Base-by-base conservation (phyloP, 2,888 invertebrate species). In the Tetropium fuscum region DNA sequence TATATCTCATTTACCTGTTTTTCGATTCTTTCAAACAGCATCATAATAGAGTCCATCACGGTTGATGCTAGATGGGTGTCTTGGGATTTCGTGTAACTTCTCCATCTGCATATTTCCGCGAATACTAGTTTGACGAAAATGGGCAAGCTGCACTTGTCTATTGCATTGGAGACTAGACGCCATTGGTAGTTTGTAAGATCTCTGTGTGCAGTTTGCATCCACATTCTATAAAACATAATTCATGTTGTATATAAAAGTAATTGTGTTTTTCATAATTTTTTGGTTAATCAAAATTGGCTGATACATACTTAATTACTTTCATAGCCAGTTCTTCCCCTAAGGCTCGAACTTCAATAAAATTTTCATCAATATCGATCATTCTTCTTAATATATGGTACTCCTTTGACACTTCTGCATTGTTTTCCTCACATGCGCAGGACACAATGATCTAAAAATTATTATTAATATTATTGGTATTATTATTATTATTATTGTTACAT, bases 51-150 rank as follows among this genome's bases (percentile, higher is more conserved):
- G 79, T 97, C 97, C 93, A 97, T 97, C 0, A 98, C 97, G 1
- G 94, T 96, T 11, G 92, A 94, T 0, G 97, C 96, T 18, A 99
- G 83, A 74, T 95, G 92, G 0, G 97, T 97, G 71, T 97, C 95
- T 67, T 93, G 92, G 0, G 95, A 93, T 73, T 94, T 93, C 0
- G 97, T 97, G 80, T 98, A 98, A 69, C 97, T 97, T 53, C 96
- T 87, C 98, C 98, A 98, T 64, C 97, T 87, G 78, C 95, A 96
- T 18, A 98, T 95, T 83, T 98, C 98, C 8, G 98, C 98, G 81
- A 96, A 97, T 0, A 98, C 97, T 36, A 99, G 84, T 82, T 98
- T 98, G 0, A 98, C 96, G 78, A 97, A 98, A 63, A 99, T 95
- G 0, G 98, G 98, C 49, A 98, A 82, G 0, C 97, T 97, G 77